Conservation (phyloP, 2,888 invertebrate species). For the Stramonita haemastoma region DNA sequence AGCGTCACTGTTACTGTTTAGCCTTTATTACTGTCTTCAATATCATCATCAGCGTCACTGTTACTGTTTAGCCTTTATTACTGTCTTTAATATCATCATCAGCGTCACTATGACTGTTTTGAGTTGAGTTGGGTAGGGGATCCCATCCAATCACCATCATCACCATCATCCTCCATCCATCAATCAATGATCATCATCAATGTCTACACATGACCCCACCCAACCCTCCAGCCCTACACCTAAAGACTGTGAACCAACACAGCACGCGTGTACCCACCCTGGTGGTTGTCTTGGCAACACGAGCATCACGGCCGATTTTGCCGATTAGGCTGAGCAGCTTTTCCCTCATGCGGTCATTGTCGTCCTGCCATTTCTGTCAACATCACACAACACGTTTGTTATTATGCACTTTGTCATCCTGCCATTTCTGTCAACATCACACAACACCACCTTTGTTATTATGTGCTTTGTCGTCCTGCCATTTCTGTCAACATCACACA, state of each 20-base stretch:
- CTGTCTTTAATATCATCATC: not conserved
- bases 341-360: slow-evolving; percentile 77
- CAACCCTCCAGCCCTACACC: not conserved
- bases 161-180: not conserved
- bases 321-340: slow-evolving; percentile 78
- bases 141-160: not conserved
- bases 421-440: not conserved
- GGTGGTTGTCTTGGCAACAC: slow-evolving; percentile 76
- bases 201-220: not conserved
- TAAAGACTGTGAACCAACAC: not conserved
- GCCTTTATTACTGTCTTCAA: not conserved
- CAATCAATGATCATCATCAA: not conserved
- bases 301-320: slow-evolving; percentile 78
- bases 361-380: slow-evolving; percentile 77
- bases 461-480: too few species aligned
- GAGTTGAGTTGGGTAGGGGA: not conserved
- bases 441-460: too few species aligned
- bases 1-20: not conserved
- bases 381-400: not conserved
- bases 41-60: not conserved
- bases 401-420: not conserved
- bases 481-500: too few species aligned
- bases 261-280: slow-evolving; percentile 69
- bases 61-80: not conserved
- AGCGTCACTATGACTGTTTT: not conserved